Evolutionary conservation across 2,888 invertebrate genomes (phyloP), one percentile per base, ranked within the genome.

Genomic region (Agrilus cyanescens): DNA sequence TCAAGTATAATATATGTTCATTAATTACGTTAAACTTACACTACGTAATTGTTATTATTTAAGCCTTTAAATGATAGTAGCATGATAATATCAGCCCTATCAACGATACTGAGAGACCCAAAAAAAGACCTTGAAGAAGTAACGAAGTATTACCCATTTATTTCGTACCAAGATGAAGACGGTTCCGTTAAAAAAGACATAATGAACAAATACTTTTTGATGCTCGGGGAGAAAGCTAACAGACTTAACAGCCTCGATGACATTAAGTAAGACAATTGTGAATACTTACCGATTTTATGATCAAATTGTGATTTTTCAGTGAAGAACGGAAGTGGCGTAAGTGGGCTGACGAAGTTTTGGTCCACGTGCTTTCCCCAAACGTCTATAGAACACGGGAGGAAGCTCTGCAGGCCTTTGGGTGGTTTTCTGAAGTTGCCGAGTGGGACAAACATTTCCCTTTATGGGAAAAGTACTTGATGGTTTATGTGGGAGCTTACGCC

Each of bases 291-390:
- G 10, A 12, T 4, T 8, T 34, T 40, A 18, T 29, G 20, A 15
- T 35, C 41, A 32, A 40, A 30, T 43, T 29, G 12, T 20, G 45
- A 52, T 48, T 50, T 72, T 73, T 36, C 58, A 94, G 94, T 32
- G 84, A 86, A 52, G 97, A 97, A 66, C 76, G 91, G 30, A 83
- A 89, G 58, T 98, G 97, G 97, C 75, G 98, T 37, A 78, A 82
- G 58, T 98, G 98, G 98, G 86, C 85, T 0, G 98, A 98, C 63
- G 75, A 79, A 38, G 80, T 83, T 32, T 73, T 96, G 2, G 94
- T 98, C 0, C 97, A 96, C 62, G 80, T 83, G 1, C 71, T 98
- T 30, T 96, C 97, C 0, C 98, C 98, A 0, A 98, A 98, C 66
- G 93, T 96, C 25, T 98, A 98, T 61, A 78, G 95, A 44, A 88